phyloP scores from a whole-genome alignment of 2,113 vertebrate genomes.

The Benitochromis conjunctus region DNA sequence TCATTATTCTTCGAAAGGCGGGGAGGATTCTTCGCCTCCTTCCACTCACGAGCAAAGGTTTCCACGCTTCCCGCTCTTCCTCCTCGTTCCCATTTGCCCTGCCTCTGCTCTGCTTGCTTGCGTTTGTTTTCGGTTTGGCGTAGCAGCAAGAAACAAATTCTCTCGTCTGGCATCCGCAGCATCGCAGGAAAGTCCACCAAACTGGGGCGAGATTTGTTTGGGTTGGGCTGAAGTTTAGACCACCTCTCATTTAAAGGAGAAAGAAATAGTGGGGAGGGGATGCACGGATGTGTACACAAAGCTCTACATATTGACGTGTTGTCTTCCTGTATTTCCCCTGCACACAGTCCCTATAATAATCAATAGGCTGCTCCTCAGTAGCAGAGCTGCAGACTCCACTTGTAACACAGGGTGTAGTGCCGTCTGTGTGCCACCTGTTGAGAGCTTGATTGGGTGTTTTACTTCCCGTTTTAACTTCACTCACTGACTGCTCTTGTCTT shows the following conservation, averaged over 20 bases:
- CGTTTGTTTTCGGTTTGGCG: background rate
- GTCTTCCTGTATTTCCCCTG: background rate
- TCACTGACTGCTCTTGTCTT: background rate
- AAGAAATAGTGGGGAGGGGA: too few relatives aligned
- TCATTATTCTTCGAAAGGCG: background rate
- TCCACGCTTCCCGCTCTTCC: background rate
- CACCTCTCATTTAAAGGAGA: background rate
- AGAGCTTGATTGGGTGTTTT: background rate
- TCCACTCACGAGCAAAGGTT: background rate
- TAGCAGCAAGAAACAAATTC: too few relatives aligned
- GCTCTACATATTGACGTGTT: background rate
- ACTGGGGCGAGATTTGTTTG: background rate
- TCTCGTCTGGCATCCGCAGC: background rate
- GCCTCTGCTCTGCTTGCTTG: background rate
- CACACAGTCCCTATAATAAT: background rate
- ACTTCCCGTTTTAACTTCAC: background rate
- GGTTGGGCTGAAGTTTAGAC: constrained; percentile 5
- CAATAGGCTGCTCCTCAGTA: background rate
- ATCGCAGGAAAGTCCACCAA: background rate
- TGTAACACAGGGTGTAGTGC: background rate
- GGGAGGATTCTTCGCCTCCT: constrained; percentile 23
- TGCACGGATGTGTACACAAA: background rate
- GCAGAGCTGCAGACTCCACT: background rate
- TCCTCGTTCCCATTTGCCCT: background rate
- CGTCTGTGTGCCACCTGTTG: constrained; percentile 1